phyloP scores from a whole-genome alignment of 2,113 vertebrate genomes.

The Dendropsophus ebraccatus region DNA sequence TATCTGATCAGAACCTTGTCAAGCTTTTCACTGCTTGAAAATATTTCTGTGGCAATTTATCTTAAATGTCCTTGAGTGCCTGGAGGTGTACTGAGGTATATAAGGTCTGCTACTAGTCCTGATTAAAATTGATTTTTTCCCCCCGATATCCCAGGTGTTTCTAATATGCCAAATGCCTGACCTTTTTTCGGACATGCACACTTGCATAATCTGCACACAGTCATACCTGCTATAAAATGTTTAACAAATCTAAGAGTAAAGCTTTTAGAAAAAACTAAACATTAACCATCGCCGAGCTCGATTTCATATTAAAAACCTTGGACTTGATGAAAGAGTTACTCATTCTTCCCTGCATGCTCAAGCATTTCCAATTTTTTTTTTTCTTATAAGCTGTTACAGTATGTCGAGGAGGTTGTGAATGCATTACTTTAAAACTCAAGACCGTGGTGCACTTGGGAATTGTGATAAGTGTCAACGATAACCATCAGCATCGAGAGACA shows the following conservation, averaged over 20 bases:
- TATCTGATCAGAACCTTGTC: slow-evolving; percentile 11
- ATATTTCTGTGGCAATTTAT: slow-evolving; percentile 60
- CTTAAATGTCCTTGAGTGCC: slow-evolving; percentile 60
- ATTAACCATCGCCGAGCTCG: neutral
- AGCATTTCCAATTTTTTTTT: neutral
- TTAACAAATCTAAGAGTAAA: slow-evolving; percentile 13
- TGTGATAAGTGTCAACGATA: slow-evolving; percentile 51
- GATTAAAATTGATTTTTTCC: slow-evolving; percentile 71
- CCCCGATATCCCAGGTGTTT: slow-evolving; percentile 62
- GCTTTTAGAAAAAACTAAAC: slow-evolving; percentile 15
- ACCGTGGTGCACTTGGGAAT: slow-evolving; percentile 12
- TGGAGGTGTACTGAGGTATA: slow-evolving; percentile 62
- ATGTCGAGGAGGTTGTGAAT: neutral
- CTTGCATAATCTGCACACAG: slow-evolving; percentile 57
- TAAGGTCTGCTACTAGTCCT: slow-evolving; percentile 56
- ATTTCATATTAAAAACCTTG: slow-evolving; percentile 25
- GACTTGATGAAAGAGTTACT: neutral
- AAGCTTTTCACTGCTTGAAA: slow-evolving; percentile 38
- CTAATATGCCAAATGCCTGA: slow-evolving; percentile 62
- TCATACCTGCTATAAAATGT: neutral
- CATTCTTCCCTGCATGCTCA: neutral
- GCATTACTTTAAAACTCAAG: slow-evolving; percentile 15
- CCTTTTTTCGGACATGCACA: slow-evolving; percentile 62
- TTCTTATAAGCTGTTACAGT: slow-evolving; percentile 11
- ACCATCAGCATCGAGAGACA: slow-evolving; percentile 36